phyloP scores from a whole-genome alignment of 37 sponge, comb jelly and placozoan genomes.

The Corticium candelabrum region DNA sequence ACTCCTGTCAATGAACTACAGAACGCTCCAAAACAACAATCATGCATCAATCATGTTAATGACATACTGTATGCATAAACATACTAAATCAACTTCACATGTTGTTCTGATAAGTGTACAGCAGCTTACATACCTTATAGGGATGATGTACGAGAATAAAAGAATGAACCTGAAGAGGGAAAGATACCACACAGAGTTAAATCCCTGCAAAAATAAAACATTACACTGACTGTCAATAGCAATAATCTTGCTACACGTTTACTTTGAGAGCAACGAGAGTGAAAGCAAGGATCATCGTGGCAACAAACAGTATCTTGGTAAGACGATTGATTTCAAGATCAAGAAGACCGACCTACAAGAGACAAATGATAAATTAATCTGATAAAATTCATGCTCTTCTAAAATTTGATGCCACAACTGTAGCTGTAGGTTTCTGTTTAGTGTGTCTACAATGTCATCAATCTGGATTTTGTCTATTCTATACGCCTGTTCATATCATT shows the following conservation, averaged over 20 bases:
- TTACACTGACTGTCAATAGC: neutral
- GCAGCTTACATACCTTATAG: conserved; percentile 64
- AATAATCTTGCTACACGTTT: neutral
- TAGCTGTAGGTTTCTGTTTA: no score
- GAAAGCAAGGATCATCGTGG: conserved; percentile 44
- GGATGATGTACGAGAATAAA: conserved; percentile 92
- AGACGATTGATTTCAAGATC: conserved; percentile 88
- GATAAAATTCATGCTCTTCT: neutral
- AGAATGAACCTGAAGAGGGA: conserved; percentile 71
- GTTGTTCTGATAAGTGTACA: neutral
- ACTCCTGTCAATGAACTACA: no score
- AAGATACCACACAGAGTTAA: conserved; percentile 57
- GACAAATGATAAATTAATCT: neutral
- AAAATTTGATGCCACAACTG: no score
- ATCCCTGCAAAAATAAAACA: conserved; percentile 30
- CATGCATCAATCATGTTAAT: neutral
- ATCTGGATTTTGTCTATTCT: no score
- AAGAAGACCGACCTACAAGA: conserved; percentile 60
- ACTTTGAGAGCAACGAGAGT: conserved; percentile 64
- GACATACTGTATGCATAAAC: neutral
- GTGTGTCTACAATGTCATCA: no score
- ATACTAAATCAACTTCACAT: neutral
- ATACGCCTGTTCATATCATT: no score
- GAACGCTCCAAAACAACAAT: neutral
- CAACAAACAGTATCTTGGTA: conserved; percentile 78